These are phyloP conservation scores for Pogonomyrmex californicus DNA, from an alignment of 1,140 invertebrate species.

Conservation along the genomic window DNA sequence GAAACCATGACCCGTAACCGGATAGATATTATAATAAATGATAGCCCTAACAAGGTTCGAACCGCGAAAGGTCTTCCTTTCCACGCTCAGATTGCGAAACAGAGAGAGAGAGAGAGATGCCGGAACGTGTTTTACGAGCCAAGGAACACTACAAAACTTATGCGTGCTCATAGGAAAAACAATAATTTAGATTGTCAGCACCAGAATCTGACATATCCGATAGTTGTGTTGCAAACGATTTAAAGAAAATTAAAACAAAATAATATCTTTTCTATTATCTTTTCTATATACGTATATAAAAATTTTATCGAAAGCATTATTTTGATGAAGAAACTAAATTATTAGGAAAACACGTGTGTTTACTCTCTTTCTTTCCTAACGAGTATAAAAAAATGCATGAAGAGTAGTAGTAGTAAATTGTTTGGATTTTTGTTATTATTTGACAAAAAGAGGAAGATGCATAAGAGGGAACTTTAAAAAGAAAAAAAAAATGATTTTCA, in stretches of 20 bases:
- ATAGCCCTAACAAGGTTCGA: constrained; percentile 59
- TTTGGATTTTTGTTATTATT: not conserved
- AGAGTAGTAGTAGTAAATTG: not conserved
- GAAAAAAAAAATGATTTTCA: not conserved
- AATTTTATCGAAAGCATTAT: not conserved
- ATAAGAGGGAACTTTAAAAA: not conserved
- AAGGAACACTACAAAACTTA: constrained; percentile 13
- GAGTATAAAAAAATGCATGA: not conserved
- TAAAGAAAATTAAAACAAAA: not conserved
- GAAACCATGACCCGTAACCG: constrained; percentile 74
- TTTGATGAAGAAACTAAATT: not conserved
- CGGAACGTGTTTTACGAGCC: not conserved
- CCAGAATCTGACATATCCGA: not conserved
- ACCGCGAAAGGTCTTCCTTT: constrained; percentile 65
- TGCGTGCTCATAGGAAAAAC: not conserved
- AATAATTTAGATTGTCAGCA: not conserved
- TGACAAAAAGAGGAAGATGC: not conserved
- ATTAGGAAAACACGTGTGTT: not conserved
- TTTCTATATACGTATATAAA: not conserved
- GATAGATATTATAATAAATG: constrained; percentile 77
- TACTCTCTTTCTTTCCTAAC: not conserved
- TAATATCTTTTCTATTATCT: not conserved
- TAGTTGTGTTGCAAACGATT: not conserved
- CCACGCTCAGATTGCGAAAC: constrained; percentile 12
- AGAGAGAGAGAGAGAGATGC: not conserved